Base-by-base conservation (phyloP, 1,140 invertebrate genomes). In the Nylanderia fulva region DNA sequence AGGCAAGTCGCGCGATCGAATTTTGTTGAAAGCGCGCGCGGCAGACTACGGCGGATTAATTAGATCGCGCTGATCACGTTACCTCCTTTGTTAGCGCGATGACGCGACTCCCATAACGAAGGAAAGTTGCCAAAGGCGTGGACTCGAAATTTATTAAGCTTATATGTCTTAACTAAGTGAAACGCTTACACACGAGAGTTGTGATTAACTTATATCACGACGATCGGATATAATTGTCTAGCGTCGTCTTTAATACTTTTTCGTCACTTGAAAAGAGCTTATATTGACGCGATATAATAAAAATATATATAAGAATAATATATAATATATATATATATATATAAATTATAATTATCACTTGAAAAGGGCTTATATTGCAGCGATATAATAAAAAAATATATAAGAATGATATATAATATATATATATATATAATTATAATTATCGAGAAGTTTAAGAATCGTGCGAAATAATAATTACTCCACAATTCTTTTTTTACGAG, bases 41-140 rank as follows among this genome's bases (percentile, higher is more conserved):
- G 52, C 75, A 48, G 61, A 79, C 74, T 66, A 77, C 74, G 29
- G 13, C 54, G 83, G 52, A 85, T 85, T 85, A 85, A 85, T 85
- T 85, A 85, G 75, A 85, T 85, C 63, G 27, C 27, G 18, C 52
- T 80, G 84, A 85, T 77, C 84, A 48, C 63, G 76, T 85, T 85
- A 85, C 75, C 52, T 58, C 58, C 80, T 85, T 80, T 85, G 76
- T 85, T 85, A 85, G 64, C 63, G 39, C 63, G 48, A 84, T 39
- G 80, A 52, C 29, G 45, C 42, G 71, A 76, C 80, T 84, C 71
- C 63, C 58, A 52, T 82, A 58, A 82, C 77, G 77, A 56, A 60
- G 77, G 54, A 72, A 82, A 82, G 66, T 82, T 82, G 77, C 36
- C 64, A 27, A 71, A 71, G 77, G 33, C 52, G 36, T 36, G 21